Evolutionary conservation across 2,888 invertebrate species (phyloP).

Genomic region (Timandra comae): DNA sequence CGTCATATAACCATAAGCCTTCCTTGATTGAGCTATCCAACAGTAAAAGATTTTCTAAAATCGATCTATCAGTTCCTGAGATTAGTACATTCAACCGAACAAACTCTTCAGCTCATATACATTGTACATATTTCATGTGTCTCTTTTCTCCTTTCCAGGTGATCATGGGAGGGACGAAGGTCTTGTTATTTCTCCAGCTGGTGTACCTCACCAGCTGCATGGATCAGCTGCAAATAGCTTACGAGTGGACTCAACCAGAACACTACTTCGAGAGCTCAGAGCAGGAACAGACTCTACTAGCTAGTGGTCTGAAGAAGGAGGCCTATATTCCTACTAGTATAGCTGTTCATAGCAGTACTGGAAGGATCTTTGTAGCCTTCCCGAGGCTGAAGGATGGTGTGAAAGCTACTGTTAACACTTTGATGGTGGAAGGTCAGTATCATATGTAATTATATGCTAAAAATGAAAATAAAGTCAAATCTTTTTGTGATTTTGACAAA

Average conservation of each 20-base stretch:
- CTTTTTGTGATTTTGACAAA: too few relatives aligned
- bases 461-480: too few relatives aligned
- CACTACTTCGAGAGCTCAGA: constrained; percentile 78
- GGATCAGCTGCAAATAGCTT: constrained; percentile 82
- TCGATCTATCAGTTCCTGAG: too few relatives aligned
- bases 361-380: constrained; percentile 81
- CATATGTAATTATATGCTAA: too few relatives aligned
- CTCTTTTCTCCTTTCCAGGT: constrained; percentile 29
- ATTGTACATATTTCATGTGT: too few relatives aligned
- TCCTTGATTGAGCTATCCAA: too few relatives aligned
- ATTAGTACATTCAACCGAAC: too few relatives aligned
- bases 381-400: constrained; percentile 87
- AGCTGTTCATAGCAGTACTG: background rate
- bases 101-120: too few relatives aligned
- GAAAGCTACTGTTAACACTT: constrained; percentile 84
- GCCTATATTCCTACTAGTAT: constrained; percentile 78
- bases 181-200: constrained; percentile 53
- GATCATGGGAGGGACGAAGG: constrained; percentile 47
- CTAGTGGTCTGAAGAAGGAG: constrained; percentile 79
- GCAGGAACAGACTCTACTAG: constrained; percentile 76
- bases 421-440: constrained; percentile 80
- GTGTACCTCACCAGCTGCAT: constrained; percentile 62
- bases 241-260: constrained; percentile 85
- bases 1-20: too few relatives aligned
- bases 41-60: too few relatives aligned